These are phyloP conservation scores for Hypotaenidia okinawae DNA, from an alignment of 2,797 vertebrate species.

Conservation along the genomic window DNA sequence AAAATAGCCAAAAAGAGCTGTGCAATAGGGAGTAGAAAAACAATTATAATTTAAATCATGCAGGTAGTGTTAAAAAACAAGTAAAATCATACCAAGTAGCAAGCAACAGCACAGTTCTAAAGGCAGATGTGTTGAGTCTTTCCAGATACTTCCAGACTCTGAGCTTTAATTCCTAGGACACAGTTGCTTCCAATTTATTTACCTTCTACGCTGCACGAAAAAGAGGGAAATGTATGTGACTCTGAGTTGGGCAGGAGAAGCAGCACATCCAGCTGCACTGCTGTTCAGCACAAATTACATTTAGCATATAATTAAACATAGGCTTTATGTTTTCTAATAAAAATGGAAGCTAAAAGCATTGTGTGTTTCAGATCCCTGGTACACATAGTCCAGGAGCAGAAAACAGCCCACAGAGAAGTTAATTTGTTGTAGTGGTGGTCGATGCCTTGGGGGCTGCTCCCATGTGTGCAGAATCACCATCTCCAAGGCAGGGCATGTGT, in stretches of 20 bases:
- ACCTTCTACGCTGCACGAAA: background rate
- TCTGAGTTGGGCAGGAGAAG: background rate
- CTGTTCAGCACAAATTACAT: background rate
- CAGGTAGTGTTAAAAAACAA: background rate
- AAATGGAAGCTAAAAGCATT: background rate
- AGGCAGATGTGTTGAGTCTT: background rate
- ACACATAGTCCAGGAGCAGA: background rate
- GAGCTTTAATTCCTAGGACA: background rate
- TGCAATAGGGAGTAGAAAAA: background rate
- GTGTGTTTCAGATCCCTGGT: background rate
- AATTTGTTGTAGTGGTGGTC: background rate
- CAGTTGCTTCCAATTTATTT: background rate
- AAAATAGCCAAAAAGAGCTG: background rate
- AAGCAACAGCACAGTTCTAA: background rate
- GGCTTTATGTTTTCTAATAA: background rate
- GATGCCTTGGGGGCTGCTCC: background rate
- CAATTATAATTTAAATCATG: background rate
- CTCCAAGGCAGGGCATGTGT: background rate
- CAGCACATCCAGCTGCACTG: background rate
- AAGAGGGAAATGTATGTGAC: background rate
- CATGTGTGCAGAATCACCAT: rapidly evolving
- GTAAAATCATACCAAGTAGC: background rate
- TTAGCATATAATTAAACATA: background rate
- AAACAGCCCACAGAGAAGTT: background rate
- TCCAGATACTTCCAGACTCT: background rate